These are phyloP conservation scores for Catharus ustulatus DNA, from an alignment of 2,797 vertebrate species.

Conservation along the genomic window DNA sequence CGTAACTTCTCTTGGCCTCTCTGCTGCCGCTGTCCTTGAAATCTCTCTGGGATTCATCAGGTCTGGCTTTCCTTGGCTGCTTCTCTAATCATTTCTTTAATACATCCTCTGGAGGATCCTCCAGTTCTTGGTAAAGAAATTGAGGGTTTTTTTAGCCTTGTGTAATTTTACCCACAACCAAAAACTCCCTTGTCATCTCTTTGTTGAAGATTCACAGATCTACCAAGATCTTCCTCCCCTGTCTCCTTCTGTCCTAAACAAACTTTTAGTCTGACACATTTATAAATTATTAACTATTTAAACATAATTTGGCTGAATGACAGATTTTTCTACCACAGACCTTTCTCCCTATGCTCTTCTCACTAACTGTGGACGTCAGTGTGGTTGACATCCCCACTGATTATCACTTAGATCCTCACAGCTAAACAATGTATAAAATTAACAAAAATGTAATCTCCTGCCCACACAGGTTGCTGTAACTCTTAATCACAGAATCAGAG, in stretches of 20 bases:
- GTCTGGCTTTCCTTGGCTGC: not conserved
- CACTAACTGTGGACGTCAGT: not conserved
- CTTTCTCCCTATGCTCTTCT: not conserved
- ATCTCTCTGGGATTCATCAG: conserved; percentile 13
- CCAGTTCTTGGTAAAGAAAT: not conserved
- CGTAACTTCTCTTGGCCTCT: conserved; percentile 25
- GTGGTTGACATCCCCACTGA: not conserved
- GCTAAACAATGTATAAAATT: not conserved
- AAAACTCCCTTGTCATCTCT: not conserved
- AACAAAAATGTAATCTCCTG: not conserved
- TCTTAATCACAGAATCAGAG: not conserved
- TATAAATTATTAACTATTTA: not conserved
- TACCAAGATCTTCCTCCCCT: not conserved
- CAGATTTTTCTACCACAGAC: not conserved
- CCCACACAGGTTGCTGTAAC: not conserved
- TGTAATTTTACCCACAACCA: not conserved
- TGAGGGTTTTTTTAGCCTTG: not conserved
- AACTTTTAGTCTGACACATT: not conserved
- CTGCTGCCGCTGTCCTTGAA: conserved; percentile 24
- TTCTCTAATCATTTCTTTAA: conserved; percentile 27
- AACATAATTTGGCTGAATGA: not conserved
- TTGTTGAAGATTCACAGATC: not conserved
- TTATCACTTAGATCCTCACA: not conserved
- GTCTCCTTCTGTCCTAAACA: not conserved
- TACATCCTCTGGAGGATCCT: not conserved